Percentiles rank a stretch among this genome's conserved stretches.
Conservation (phyloP, 1,140 invertebrate species). For the Neodiprion fabricii region DNA sequence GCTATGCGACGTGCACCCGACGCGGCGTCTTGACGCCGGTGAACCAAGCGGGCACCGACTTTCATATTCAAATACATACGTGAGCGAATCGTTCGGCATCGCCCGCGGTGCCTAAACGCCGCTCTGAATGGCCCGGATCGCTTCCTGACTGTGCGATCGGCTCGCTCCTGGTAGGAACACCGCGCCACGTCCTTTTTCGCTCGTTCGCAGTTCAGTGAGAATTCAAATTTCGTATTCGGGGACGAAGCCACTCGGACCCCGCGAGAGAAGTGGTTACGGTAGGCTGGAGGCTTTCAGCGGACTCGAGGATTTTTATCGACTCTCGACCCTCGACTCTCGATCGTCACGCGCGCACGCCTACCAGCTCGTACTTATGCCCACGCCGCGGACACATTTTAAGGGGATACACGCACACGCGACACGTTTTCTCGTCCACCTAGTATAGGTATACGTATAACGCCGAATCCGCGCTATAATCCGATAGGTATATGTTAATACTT, state of each 20-base stretch:
- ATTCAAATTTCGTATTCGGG: constrained; percentile 45
- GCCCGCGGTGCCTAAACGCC: constrained; percentile 24
- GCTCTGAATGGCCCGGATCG: constrained; percentile 13
- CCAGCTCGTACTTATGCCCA: too few relatives aligned
- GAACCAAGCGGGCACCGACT: constrained; percentile 31
- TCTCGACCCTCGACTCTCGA: neutral
- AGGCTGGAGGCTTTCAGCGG: constrained; percentile 28
- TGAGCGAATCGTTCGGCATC: constrained; percentile 23
- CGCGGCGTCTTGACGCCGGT: constrained; percentile 34
- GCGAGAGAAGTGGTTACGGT: neutral
- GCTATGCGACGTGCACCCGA: constrained; percentile 15
- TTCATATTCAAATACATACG: constrained; percentile 33
- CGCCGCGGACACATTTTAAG: too few relatives aligned
- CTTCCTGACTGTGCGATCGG: neutral
- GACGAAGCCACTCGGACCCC: neutral
- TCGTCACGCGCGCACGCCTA: neutral
- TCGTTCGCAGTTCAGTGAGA: constrained; percentile 24
- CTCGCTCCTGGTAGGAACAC: constrained; percentile 4
- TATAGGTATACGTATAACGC: too few relatives aligned
- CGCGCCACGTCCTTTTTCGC: constrained; percentile 20
- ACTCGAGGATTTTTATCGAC: constrained; percentile 36
- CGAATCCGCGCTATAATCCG: too few relatives aligned
- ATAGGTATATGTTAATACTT: too few relatives aligned
- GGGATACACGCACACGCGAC: too few relatives aligned
- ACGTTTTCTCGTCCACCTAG: too few relatives aligned